phyloP scores from a whole-genome alignment of 2,888 invertebrate genomes.

The Phortica magna region DNA sequence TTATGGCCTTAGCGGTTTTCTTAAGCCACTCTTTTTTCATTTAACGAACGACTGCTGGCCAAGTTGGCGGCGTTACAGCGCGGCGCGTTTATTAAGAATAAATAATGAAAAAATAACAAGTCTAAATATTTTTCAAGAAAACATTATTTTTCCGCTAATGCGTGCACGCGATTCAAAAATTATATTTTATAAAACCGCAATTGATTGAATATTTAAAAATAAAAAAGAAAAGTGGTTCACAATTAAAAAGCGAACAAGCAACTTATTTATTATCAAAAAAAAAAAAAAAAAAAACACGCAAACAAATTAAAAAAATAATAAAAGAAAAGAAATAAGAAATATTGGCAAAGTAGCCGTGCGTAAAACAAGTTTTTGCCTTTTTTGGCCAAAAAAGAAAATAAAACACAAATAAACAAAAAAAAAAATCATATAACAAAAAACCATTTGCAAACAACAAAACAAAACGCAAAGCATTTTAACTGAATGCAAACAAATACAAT shows the following conservation, averaged over 20 bases:
- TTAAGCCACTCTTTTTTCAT: no score
- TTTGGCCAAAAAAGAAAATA: not conserved
- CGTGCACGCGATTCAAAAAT: not conserved
- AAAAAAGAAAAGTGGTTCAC: not conserved
- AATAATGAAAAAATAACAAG: not conserved
- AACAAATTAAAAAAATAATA: not conserved
- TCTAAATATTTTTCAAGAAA: not conserved
- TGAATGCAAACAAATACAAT: not conserved
- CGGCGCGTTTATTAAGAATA: conserved; percentile 4
- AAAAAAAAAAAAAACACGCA: not conserved
- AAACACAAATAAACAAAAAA: not conserved
- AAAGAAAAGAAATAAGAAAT: not conserved
- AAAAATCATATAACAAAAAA: no score
- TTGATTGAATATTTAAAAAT: not conserved
- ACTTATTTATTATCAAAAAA: not conserved
- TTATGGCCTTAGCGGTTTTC: no score
- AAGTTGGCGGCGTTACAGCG: conserved; percentile 58
- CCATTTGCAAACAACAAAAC: no score
- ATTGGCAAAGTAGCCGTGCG: not conserved
- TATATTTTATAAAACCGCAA: not conserved
- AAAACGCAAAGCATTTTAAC: no score
- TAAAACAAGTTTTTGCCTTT: not conserved
- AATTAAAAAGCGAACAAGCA: no score
- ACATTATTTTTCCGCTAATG: not conserved
- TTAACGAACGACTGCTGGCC: conserved; percentile 63